These are phyloP conservation scores for Leptinotarsa haldemani DNA, from an alignment of 2,888 invertebrate species.

Conservation along the genomic window DNA sequence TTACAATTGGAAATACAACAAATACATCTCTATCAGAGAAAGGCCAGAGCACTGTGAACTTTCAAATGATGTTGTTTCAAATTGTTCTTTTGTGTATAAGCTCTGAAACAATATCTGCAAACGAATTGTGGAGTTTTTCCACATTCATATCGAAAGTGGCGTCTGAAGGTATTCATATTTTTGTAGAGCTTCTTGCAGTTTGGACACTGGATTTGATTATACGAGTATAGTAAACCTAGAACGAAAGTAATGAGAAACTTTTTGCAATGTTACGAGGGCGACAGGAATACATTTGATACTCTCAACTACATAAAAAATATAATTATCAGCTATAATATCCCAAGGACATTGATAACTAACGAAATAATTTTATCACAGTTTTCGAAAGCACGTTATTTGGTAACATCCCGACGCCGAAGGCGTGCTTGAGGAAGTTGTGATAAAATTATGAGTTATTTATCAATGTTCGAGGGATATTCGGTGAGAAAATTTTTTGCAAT, in stretches of 20 bases:
- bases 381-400: too few relatives aligned
- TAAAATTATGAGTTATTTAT: too few relatives aligned
- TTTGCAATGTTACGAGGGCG: not conserved
- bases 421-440: too few relatives aligned
- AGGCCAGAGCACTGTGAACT: constrained; percentile 22
- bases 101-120: constrained; percentile 40
- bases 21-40: not conserved
- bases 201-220: constrained; percentile 30
- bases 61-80: constrained; percentile 53
- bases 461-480: too few relatives aligned
- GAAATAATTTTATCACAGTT: too few relatives aligned
- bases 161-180: constrained; percentile 42
- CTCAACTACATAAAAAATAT: too few relatives aligned
- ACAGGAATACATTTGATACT: too few relatives aligned
- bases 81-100: constrained; percentile 55
- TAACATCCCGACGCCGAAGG: too few relatives aligned
- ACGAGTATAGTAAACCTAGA: not conserved
- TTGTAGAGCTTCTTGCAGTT: constrained; percentile 45
- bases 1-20: not conserved
- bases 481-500: too few relatives aligned
- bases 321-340: too few relatives aligned
- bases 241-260: not conserved
- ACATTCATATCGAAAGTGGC: constrained; percentile 54
- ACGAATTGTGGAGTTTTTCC: constrained; percentile 45
- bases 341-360: too few relatives aligned